These are phyloP conservation scores for Rhinophrynus dorsalis DNA, from an alignment of 2,797 vertebrate species.

Conservation along the genomic window DNA sequence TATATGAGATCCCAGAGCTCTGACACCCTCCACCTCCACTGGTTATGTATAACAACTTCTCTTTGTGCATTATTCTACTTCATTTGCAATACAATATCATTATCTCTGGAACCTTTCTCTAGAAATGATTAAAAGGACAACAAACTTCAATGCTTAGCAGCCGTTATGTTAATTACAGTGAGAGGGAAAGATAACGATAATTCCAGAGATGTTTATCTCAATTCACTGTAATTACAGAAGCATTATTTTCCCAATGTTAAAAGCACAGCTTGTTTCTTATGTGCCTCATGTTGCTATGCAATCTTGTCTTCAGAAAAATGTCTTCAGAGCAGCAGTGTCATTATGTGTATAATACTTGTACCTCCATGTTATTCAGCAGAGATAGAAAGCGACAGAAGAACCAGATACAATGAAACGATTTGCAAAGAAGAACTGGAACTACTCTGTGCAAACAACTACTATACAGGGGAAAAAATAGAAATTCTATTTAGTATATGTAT, in stretches of 20 bases:
- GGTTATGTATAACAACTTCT: background rate
- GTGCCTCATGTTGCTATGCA: conserved; percentile 42
- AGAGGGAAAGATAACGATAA: conserved; percentile 31
- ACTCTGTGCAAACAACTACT: too few species aligned
- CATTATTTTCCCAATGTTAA: conserved; percentile 44
- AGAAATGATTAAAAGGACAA: conserved; percentile 40
- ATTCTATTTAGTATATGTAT: too few species aligned
- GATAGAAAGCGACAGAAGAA: background rate
- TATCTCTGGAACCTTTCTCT: conserved; percentile 38
- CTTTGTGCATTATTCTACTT: background rate
- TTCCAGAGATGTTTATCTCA: conserved; percentile 47
- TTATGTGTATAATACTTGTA: too few species aligned
- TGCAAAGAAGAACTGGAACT: too few species aligned
- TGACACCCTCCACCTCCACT: background rate
- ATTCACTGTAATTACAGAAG: conserved; percentile 46
- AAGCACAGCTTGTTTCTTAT: conserved; percentile 31
- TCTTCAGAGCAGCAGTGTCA: conserved; percentile 6
- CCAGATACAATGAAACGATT: too few species aligned
- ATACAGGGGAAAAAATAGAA: too few species aligned
- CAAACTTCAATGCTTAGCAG: conserved; percentile 41
- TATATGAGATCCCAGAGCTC: background rate
- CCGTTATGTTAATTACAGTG: conserved; percentile 48
- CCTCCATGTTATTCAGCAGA: background rate
- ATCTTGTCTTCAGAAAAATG: conserved; percentile 8
- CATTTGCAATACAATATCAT: conserved; percentile 25